Base-by-base conservation (phyloP, 2,797 vertebrate species). In the Cichlasoma orientale region DNA sequence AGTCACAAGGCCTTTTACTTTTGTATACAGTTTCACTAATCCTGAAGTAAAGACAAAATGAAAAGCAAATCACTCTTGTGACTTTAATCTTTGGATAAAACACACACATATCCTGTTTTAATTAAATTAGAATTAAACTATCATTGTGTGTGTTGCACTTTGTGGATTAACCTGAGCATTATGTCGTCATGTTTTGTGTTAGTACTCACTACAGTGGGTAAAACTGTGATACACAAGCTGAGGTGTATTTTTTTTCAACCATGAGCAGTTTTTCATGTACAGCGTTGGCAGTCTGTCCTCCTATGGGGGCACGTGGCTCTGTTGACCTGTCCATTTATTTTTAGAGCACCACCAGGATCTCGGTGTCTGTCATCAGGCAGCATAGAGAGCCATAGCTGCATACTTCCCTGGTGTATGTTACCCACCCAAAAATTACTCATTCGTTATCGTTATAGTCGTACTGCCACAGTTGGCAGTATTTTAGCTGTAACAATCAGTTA, bases 241-340 rank as follows among this genome's bases (percentile, higher is more conserved):
- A 53, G 8, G 25, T 44, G 3, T 19, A 16, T 66, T 56, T 18
- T 6, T 33, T 53, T 18, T 61, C 23, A 63, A 14, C 19, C 5
- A 14, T 69, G n/a, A 27, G 29, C 29, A 53, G 53, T n/a, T 52
- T 76, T 72, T 66, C 2, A 21, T 8, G 29, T 33, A 29, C 77
- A 41, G 1, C 47, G 38, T 27, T 50, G 36, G 36, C 58, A 10
- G 72, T 87, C 71, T 44, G 68, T 88, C 74, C 72, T 57, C 77
- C 82, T 36, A 75, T 77, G 79, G 79, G 80, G 85, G 88, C 83
- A 81, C 88, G 75, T 83, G 79, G 78, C 76, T 50, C 76, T 31
- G 55, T 76, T 82, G 88, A 89, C 82, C 77, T 77, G 56, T 66
- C 77, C 59, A 66, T 94, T 92, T 94, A 94, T 95, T 94, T 93